These are phyloP conservation scores for Uria lomvia DNA, from an alignment of 2,113 vertebrate genomes.

Conservation along the genomic window DNA sequence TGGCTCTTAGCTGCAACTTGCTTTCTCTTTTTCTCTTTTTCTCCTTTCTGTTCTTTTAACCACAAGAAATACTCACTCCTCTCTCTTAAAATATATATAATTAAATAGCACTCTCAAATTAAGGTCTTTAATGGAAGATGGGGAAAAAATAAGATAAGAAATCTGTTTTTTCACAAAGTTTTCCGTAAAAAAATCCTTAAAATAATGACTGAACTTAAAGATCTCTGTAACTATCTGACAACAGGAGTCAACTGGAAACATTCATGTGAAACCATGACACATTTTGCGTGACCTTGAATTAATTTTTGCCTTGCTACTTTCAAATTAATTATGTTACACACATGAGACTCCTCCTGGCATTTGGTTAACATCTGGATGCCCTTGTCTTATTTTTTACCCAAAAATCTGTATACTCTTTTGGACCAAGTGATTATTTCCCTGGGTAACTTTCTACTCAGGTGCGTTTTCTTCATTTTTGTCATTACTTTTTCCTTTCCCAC, in stretches of 20 bases:
- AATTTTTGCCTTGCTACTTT: conserved; percentile 4
- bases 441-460: neutral
- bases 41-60: neutral
- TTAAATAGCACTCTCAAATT: neutral
- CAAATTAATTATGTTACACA: conserved; percentile 1
- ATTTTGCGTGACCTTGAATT: neutral
- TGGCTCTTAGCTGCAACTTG: neutral
- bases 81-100: neutral
- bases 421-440: neutral
- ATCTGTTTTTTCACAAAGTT: neutral
- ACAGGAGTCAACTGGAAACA: neutral
- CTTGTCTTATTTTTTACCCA: neutral
- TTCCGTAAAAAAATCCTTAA: neutral
- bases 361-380: conserved; percentile 27
- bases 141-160: neutral
- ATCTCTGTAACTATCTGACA: neutral
- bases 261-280: neutral
- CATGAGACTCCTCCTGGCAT: neutral
- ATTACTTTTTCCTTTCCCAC: neutral
- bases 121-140: neutral
- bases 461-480: neutral
- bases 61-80: neutral
- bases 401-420: neutral
- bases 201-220: neutral
- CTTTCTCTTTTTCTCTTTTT: neutral